Conservation (phyloP, 2,797 vertebrate genomes). For the Falco columbarius region DNA sequence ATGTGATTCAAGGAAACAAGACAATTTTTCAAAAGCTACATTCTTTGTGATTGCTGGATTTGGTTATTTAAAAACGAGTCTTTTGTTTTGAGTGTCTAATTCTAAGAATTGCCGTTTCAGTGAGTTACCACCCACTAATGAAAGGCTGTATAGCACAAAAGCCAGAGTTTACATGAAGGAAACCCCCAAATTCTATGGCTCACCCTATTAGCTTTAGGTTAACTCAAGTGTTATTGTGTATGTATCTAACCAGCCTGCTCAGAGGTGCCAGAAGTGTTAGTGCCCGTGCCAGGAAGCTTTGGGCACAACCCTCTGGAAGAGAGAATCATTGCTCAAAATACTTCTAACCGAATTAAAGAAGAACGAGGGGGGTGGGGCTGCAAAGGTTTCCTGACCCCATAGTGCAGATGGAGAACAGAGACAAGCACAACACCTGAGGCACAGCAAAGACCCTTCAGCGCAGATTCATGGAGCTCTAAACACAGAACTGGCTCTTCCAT, state of each 20-base stretch:
- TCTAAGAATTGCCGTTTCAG: conserved; percentile 48
- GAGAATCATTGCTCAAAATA: neutral
- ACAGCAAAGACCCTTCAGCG: neutral
- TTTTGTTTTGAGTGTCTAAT: conserved; percentile 47
- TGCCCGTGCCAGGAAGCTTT: neutral
- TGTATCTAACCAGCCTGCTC: neutral
- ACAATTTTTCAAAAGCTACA: conserved; percentile 44
- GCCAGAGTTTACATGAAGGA: neutral
- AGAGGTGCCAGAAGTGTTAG: neutral
- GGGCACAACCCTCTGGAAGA: neutral
- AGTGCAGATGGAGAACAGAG: neutral
- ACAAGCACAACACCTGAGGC: neutral
- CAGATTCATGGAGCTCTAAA: neutral
- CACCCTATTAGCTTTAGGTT: neutral
- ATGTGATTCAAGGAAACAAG: conserved; percentile 51
- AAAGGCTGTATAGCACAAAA: neutral
- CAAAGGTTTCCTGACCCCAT: neutral
- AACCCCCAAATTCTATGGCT: neutral
- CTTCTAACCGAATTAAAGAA: neutral
- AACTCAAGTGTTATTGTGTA: neutral
- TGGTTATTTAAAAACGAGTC: conserved; percentile 44
- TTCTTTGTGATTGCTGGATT: conserved; percentile 53
- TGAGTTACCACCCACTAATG: conserved; percentile 28
- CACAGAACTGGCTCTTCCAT: no score
- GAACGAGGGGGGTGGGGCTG: neutral